Conservation (phyloP, 1,140 invertebrate genomes). For the Drosophila sechellia region DNA sequence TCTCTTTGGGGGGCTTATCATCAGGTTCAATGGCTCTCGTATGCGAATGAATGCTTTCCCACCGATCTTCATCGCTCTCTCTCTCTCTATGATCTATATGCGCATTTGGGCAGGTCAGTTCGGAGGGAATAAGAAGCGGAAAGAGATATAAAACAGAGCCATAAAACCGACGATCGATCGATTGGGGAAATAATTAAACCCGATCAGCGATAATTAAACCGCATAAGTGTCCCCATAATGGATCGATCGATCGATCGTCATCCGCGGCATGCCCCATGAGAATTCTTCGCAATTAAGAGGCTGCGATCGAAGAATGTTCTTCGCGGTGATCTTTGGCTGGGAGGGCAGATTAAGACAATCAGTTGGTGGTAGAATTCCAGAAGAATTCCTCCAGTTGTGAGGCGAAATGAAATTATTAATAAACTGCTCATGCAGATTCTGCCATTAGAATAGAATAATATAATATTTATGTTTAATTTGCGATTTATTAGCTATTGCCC, state of each 20-base stretch:
- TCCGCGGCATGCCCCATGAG: conserved; percentile 15
- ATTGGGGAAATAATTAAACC: conserved; percentile 20
- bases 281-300: conserved; percentile 18
- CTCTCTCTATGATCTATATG: conserved; percentile 9
- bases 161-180: not conserved
- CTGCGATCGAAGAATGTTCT: not conserved
- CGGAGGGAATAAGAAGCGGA: conserved; percentile 17
- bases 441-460: no score
- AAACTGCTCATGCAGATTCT: not conserved
- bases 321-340: conserved; percentile 6
- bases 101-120: conserved; percentile 47
- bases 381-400: not conserved
- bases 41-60: not conserved
- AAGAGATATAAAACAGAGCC: not conserved
- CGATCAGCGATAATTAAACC: conserved; percentile 8
- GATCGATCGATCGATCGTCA: conserved; percentile 10
- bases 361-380: not conserved
- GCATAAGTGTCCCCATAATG: not conserved
- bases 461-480: no score
- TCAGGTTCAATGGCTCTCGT: conserved; percentile 29
- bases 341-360: conserved; percentile 6
- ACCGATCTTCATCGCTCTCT: not conserved
- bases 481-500: no score
- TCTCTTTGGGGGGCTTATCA: conserved; percentile 24
- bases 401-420: not conserved